phyloP scores from a whole-genome alignment of 2,888 invertebrate species.

The Melanotus villosus region DNA sequence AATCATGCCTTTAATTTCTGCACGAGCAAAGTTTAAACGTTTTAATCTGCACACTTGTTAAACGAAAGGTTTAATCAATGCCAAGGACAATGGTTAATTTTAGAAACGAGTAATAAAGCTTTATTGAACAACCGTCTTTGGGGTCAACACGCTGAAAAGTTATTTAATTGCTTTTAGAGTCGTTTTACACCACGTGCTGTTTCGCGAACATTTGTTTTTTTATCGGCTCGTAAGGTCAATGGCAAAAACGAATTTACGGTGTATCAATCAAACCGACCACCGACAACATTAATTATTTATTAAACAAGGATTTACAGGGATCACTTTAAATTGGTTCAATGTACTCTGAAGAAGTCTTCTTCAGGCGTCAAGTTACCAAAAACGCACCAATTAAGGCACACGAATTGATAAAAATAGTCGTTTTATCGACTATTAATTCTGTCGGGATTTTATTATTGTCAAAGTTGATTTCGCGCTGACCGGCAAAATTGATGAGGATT shows the following conservation, averaged over 20 bases:
- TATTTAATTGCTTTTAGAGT: conserved; percentile 26
- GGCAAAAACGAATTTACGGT: conserved; percentile 15
- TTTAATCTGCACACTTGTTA: conserved; percentile 17
- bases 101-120: conserved; percentile 31
- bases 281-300: neutral
- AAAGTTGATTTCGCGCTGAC: neutral
- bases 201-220: conserved; percentile 12
- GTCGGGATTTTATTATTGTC: conserved; percentile 69
- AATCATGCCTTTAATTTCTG: neutral
- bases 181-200: conserved; percentile 27
- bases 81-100: conserved; percentile 33
- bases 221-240: conserved; percentile 36
- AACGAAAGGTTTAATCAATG: conserved; percentile 29
- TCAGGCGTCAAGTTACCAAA: neutral
- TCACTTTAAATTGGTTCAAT: conserved; percentile 16
- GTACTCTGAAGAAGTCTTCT: neutral
- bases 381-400: conserved; percentile 17
- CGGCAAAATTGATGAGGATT: conserved; percentile 13
- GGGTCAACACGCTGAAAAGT: conserved; percentile 33
- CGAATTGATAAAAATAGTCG: conserved; percentile 10
- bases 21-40: conserved; percentile 1
- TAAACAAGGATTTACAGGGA: conserved; percentile 7
- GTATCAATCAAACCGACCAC: conserved; percentile 24
- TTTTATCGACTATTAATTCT: conserved; percentile 4
- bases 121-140: conserved; percentile 25